Evolutionary conservation across 1,140 invertebrate species (phyloP).

Genomic region (Cyrtorhinus lividipennis): DNA sequence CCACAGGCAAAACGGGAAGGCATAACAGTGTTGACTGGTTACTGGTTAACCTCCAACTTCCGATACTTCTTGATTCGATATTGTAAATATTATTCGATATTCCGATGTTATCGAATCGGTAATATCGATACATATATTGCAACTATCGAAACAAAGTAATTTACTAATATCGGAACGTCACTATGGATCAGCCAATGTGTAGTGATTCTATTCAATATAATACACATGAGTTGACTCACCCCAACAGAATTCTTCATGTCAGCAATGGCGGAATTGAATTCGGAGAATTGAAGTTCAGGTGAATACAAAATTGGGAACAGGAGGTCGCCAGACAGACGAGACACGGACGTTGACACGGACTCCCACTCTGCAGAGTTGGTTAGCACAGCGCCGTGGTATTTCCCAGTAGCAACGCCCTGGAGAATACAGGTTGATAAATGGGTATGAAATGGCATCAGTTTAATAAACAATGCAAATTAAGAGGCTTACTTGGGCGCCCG

Average conservation of each 20-base stretch:
- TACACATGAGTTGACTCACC: constrained; percentile 39
- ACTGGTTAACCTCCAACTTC: no score
- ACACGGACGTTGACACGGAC: constrained; percentile 40
- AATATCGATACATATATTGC: no score
- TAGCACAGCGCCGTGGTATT: constrained; percentile 67
- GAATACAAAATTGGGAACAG: constrained; percentile 68
- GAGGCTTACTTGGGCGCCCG: constrained; percentile 62
- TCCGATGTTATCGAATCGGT: no score
- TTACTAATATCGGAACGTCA: no score
- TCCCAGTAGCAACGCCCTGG: constrained; percentile 66
- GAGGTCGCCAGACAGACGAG: constrained; percentile 57
- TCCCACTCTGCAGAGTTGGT: constrained; percentile 61
- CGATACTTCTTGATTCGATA: no score
- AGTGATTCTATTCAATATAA: no score
- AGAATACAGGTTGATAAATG: constrained; percentile 26
- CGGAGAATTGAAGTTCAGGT: constrained; percentile 76
- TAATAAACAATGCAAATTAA: no score
- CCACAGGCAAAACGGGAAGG: no score
- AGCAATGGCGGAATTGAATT: constrained; percentile 68
- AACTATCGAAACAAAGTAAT: no score
- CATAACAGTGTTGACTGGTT: no score
- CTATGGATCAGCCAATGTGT: no score
- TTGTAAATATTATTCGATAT: no score
- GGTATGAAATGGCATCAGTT: neutral
- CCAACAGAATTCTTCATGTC: constrained; percentile 89